Conservation (phyloP, 2,797 vertebrate genomes). For the Yasuhikotakia modesta region DNA sequence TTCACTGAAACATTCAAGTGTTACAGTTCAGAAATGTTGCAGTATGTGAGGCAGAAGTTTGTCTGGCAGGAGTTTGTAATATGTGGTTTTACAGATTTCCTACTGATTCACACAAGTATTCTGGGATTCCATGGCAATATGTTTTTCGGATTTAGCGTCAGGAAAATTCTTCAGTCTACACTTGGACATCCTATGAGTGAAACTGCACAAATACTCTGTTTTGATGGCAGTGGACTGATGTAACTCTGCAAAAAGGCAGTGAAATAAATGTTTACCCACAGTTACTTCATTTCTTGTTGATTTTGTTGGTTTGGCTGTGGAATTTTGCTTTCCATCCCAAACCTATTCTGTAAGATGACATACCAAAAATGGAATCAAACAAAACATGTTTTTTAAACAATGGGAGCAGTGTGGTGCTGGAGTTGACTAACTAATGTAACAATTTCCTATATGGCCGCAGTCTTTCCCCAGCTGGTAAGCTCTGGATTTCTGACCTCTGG, state of each 20-base stretch:
- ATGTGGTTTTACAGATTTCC: slow-evolving; percentile 21
- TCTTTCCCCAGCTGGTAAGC: slow-evolving; percentile 68
- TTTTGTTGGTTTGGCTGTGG: slow-evolving; percentile 61
- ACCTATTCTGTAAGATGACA: slow-evolving; percentile 58
- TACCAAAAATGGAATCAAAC: slow-evolving; percentile 65
- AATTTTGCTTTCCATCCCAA: slow-evolving; percentile 64
- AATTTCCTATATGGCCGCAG: slow-evolving; percentile 79
- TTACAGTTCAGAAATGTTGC: slow-evolving; percentile 9
- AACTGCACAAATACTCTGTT: background rate
- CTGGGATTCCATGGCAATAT: slow-evolving; percentile 20
- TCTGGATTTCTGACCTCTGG: slow-evolving; percentile 71
- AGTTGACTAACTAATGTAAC: slow-evolving; percentile 68
- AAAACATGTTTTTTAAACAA: slow-evolving; percentile 70
- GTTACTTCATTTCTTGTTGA: slow-evolving; percentile 63
- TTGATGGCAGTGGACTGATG: background rate
- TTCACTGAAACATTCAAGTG: background rate
- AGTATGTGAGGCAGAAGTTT: slow-evolving; percentile 18
- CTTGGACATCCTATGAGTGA: slow-evolving; percentile 11
- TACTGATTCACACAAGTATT: background rate
- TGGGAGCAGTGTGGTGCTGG: slow-evolving; percentile 71
- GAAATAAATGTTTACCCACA: slow-evolving; percentile 62
- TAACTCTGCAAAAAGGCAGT: slow-evolving; percentile 53
- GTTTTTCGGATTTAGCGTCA: slow-evolving; percentile 1
- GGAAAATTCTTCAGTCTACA: slow-evolving; percentile 34
- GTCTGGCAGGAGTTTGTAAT: slow-evolving; percentile 25